A percentile compares a stretch with the other conserved stretches of the same genome.
Conservation (phyloP, 2,113 vertebrate genomes). For the Erythrolamprus reginae region DNA sequence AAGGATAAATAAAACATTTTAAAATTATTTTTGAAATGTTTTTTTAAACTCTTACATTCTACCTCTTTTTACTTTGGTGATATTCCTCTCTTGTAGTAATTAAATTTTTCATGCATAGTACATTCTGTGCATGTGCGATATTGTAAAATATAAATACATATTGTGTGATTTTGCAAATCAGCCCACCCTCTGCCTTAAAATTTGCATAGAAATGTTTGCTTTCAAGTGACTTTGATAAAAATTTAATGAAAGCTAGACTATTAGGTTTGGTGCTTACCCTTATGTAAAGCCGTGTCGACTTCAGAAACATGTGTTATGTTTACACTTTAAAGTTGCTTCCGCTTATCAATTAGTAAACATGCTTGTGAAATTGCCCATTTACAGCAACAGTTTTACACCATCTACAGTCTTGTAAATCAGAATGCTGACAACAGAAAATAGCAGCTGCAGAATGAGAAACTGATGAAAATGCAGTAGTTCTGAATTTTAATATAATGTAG, state of each 20-base stretch:
- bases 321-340: conserved; percentile 50
- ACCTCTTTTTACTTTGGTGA: neutral
- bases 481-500: conserved; percentile 78
- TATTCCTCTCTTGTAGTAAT: neutral
- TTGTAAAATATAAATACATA: conserved; percentile 21
- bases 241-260: conserved; percentile 46
- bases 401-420: conserved; percentile 66
- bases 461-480: conserved; percentile 75
- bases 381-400: conserved; percentile 55
- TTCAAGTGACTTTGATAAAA: conserved; percentile 54
- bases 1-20: neutral
- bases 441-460: conserved; percentile 82
- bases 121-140: conserved; percentile 42
- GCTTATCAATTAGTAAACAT: conserved; percentile 64
- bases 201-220: conserved; percentile 58
- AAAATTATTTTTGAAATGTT: neutral
- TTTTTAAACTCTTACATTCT: conserved; percentile 17
- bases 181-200: conserved; percentile 44
- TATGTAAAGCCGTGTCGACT: conserved; percentile 25
- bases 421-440: conserved; percentile 79
- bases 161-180: conserved; percentile 38
- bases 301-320: conserved; percentile 47
- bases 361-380: conserved; percentile 64
- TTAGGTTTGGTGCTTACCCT: conserved; percentile 40
- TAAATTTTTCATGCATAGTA: conserved; percentile 29